phyloP scores from a whole-genome alignment of 2,888 invertebrate species.

The Amiota mariae region DNA sequence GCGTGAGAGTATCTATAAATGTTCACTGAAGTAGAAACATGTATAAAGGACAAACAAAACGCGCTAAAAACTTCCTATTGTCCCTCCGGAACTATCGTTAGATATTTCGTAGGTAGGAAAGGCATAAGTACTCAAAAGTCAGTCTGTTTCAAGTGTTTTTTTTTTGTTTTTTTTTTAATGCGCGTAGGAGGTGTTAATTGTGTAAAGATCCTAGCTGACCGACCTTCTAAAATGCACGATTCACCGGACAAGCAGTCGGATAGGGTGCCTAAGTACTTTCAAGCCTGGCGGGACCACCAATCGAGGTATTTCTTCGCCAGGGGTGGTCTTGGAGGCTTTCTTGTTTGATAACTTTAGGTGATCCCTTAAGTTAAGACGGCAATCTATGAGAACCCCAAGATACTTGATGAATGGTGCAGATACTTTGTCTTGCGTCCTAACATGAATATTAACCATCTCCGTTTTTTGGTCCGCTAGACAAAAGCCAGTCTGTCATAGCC shows the following conservation, averaged over 20 bases:
- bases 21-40: slow-evolving; percentile 35
- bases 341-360: not conserved
- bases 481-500: too few species aligned
- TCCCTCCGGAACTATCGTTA: too few species aligned
- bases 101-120: too few species aligned
- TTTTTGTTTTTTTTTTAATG: not conserved
- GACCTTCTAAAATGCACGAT: not conserved
- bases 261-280: not conserved
- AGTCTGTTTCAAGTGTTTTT: too few species aligned
- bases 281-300: not conserved
- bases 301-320: not conserved
- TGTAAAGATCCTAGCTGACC: not conserved
- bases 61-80: too few species aligned
- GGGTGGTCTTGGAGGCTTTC: not conserved
- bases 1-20: not conserved
- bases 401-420: not conserved
- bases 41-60: slow-evolving; percentile 37
- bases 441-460: not conserved
- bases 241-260: not conserved
- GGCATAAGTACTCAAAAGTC: too few species aligned
- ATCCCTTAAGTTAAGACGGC: not conserved
- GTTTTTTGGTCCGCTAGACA: too few species aligned
- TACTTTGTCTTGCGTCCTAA: not conserved
- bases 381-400: not conserved
- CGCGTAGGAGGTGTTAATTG: not conserved